Evolutionary conservation across 2,797 vertebrate genomes (phyloP).

Genomic region (Rousettus madagascariensis): DNA sequence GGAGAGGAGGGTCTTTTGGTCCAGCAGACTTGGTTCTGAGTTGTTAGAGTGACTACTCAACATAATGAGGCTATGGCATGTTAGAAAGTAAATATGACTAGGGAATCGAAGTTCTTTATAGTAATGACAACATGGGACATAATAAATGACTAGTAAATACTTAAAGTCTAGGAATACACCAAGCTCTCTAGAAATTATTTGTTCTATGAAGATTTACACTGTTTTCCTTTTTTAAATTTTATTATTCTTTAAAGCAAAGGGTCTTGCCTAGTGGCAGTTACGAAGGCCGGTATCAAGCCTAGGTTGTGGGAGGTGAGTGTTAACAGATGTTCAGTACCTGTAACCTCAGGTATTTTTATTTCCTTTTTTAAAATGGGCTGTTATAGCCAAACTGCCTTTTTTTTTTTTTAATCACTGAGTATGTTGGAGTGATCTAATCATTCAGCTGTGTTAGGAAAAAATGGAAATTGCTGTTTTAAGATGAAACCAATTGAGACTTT

Average conservation of each 20-base stretch:
- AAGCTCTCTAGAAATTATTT: neutral
- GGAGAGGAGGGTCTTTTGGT: neutral
- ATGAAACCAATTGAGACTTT: neutral
- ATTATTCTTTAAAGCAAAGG: neutral
- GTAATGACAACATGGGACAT: neutral
- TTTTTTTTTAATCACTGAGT: too few relatives aligned
- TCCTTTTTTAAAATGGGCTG: neutral
- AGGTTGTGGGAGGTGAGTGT: neutral
- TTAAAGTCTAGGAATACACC: neutral
- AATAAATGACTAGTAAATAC: neutral
- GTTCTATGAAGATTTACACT: neutral
- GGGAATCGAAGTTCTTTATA: neutral
- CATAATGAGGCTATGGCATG: neutral
- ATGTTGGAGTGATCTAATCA: neutral
- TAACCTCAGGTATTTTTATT: neutral
- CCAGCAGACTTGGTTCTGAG: neutral
- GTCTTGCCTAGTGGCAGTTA: neutral
- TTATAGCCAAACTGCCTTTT: neutral
- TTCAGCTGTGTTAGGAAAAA: neutral
- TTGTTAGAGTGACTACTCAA: neutral
- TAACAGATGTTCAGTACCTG: neutral
- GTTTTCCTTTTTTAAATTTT: neutral
- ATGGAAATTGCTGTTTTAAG: neutral
- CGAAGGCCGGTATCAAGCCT: neutral
- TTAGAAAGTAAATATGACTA: neutral